A percentile compares a stretch with the other conserved stretches of the same genome.
Evolutionary conservation across 2,113 vertebrate species (phyloP).

Genomic region (Ameiurus melas): DNA sequence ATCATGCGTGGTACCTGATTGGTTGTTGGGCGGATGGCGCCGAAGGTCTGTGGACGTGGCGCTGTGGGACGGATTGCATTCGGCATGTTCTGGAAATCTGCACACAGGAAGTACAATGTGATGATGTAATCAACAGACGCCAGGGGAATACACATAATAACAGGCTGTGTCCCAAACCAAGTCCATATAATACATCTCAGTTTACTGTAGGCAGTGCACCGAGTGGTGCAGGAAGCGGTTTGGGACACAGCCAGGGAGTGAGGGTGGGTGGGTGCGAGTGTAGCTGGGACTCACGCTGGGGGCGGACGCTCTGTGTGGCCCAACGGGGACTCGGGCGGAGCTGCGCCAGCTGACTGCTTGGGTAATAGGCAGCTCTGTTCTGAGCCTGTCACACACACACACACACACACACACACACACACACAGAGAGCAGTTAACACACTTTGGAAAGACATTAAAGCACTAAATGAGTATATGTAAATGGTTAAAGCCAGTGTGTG

Average conservation of each 20-base stretch:
- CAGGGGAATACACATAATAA: not conserved
- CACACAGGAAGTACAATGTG: not conserved
- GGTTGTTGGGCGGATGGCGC: constrained; percentile 83
- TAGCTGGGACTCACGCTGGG: constrained; percentile 82
- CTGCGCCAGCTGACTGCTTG: constrained; percentile 90
- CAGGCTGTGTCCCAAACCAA: not conserved
- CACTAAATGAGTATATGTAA: not conserved
- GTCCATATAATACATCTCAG: too few species aligned
- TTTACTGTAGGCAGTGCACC: not conserved
- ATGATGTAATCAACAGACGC: not conserved
- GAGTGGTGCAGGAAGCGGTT: not conserved
- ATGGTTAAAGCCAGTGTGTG: too few species aligned
- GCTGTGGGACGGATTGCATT: constrained; percentile 88
- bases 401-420: constrained; percentile 19
- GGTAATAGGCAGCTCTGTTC: constrained; percentile 93
- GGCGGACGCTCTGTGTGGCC: constrained; percentile 91
- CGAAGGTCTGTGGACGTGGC: constrained; percentile 85
- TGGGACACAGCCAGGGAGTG: not conserved
- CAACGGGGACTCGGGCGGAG: constrained; percentile 94
- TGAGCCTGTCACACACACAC: constrained; percentile 75
- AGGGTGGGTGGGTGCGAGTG: not conserved
- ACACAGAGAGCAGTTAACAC: not conserved
- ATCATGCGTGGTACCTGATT: constrained; percentile 92
- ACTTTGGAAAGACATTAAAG: not conserved
- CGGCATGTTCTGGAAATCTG: constrained; percentile 95